phyloP scores from a whole-genome alignment of 2,797 vertebrate genomes.

The Pterois miles region DNA sequence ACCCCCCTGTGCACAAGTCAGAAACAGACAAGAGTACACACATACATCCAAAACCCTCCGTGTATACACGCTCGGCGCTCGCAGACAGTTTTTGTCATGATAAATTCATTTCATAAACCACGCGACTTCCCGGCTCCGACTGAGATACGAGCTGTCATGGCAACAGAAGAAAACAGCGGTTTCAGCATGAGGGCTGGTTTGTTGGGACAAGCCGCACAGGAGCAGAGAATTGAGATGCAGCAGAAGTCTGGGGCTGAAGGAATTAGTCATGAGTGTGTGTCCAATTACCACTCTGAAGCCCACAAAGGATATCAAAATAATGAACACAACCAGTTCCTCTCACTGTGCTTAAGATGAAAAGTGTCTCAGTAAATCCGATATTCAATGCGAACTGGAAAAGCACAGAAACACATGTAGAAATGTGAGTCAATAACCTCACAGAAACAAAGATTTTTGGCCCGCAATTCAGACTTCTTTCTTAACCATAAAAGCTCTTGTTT shows the following conservation, averaged over 20 bases:
- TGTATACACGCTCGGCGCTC: background rate
- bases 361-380: slow-evolving; percentile 16
- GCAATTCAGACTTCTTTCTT: background rate
- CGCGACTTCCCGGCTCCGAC: slow-evolving; percentile 17
- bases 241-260: slow-evolving; percentile 43
- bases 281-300: slow-evolving; percentile 63
- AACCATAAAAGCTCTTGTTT: background rate
- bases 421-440: background rate
- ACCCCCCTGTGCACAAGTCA: slow-evolving; percentile 10
- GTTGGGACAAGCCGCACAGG: slow-evolving; percentile 52
- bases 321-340: slow-evolving; percentile 42
- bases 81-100: slow-evolving; percentile 48
- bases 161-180: slow-evolving; percentile 66
- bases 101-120: slow-evolving; percentile 52
- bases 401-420: slow-evolving; percentile 1
- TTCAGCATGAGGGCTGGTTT: slow-evolving; percentile 38
- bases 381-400: background rate
- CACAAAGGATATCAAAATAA: slow-evolving; percentile 59
- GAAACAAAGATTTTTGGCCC: background rate
- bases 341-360: slow-evolving; percentile 18
- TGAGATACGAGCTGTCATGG: slow-evolving; percentile 65
- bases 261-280: slow-evolving; percentile 65
- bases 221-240: slow-evolving; percentile 62
- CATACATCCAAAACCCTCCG: background rate
- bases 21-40: slow-evolving; percentile 2